Conservation (phyloP, 2,797 vertebrate genomes). For the Leucoraja ocellata region DNA sequence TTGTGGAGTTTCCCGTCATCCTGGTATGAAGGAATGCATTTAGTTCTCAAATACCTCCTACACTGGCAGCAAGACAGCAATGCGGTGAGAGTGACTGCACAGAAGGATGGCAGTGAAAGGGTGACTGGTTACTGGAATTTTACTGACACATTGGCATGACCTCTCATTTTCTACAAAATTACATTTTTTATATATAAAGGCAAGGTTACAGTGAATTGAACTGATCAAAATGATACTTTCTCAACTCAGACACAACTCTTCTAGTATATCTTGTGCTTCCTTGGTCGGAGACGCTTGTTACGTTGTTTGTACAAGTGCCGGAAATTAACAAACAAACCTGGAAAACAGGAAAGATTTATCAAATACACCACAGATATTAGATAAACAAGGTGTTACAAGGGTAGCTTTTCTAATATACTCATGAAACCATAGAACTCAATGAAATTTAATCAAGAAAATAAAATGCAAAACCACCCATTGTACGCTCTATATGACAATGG, state of each 20-base stretch:
- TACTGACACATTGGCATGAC: not conserved
- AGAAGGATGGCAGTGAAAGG: not conserved
- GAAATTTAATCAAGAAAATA: not conserved
- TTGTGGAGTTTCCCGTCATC: no score
- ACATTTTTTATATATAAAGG: slow-evolving; percentile 9
- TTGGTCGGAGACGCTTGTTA: slow-evolving; percentile 69
- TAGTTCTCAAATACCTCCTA: not conserved
- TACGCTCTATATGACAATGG: no score
- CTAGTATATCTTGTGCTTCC: slow-evolving; percentile 82
- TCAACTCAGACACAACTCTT: slow-evolving; percentile 9
- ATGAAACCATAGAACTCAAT: not conserved
- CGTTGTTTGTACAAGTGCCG: slow-evolving; percentile 88
- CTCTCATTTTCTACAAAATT: not conserved
- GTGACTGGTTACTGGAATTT: not conserved
- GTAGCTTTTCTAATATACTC: not conserved
- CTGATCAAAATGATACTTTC: not conserved
- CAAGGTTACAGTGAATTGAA: slow-evolving; percentile 23
- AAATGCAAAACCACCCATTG: not conserved
- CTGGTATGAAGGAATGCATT: not conserved
- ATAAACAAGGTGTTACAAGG: not conserved
- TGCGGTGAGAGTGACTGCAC: not conserved
- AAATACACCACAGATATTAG: not conserved
- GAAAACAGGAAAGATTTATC: not conserved
- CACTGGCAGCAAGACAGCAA: not conserved
- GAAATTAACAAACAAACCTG: slow-evolving; percentile 78